Conservation (phyloP, 2,797 vertebrate genomes). For the Sitta carolinensis region DNA sequence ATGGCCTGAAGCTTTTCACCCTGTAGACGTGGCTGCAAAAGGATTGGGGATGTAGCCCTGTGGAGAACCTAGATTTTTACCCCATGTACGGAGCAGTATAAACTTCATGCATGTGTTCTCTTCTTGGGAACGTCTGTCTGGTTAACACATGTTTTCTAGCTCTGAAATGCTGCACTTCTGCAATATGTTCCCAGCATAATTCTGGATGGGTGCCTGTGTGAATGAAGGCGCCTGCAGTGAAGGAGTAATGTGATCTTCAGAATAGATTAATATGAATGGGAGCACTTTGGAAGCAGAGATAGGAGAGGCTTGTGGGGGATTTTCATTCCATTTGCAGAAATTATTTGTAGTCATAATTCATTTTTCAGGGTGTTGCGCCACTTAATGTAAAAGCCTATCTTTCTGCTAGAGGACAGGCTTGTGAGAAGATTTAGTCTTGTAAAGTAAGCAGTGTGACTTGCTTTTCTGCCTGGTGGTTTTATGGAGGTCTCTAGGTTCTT, state of each 20-base stretch:
- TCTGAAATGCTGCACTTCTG: slow-evolving; percentile 9
- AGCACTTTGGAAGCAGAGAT: not conserved
- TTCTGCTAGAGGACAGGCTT: not conserved
- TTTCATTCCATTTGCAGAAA: slow-evolving; percentile 9
- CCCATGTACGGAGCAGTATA: accelerated
- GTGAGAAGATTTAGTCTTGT: not conserved
- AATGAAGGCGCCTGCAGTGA: not conserved
- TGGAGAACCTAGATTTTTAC: not conserved
- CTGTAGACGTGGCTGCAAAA: not conserved
- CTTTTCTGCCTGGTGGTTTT: not conserved
- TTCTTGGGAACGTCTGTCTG: not conserved
- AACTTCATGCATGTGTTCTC: slow-evolving; percentile 12
- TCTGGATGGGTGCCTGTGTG: slow-evolving; percentile 36
- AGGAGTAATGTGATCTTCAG: not conserved
- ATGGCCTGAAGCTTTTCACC: not conserved
- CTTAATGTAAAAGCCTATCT: not conserved
- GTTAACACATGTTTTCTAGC: not conserved
- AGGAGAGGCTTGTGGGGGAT: not conserved
- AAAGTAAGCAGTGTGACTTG: not conserved
- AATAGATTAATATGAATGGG: slow-evolving; percentile 32
- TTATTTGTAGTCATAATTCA: not conserved
- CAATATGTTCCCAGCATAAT: slow-evolving; percentile 31
- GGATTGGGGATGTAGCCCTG: not conserved
- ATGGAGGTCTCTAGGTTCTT: not conserved
- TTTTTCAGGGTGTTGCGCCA: not conserved